A percentile compares a stretch with the other conserved stretches of the same genome.
Conservation (phyloP, 2,888 invertebrate genomes). For the Drosophila demipolita region DNA sequence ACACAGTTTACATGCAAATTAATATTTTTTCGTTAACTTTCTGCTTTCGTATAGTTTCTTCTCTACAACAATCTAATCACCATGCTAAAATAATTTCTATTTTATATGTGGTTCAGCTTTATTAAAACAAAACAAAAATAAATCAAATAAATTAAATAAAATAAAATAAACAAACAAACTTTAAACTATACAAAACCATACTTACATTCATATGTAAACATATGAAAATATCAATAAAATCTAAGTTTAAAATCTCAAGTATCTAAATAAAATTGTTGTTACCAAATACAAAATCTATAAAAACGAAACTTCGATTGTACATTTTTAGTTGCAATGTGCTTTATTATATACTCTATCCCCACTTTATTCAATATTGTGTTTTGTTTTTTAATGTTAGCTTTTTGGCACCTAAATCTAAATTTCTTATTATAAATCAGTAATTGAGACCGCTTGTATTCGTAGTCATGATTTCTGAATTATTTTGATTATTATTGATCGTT, state of each 20-base stretch:
- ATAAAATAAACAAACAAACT: constrained; percentile 35
- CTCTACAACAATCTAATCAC: constrained; percentile 75
- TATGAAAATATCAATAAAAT: constrained; percentile 42
- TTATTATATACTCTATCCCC: constrained; percentile 1
- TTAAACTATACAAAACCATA: constrained; percentile 48
- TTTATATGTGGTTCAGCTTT: constrained; percentile 86
- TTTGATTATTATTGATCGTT: constrained; percentile 8
- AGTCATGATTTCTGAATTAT: constrained; percentile 14
- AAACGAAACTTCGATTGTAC: constrained; percentile 14
- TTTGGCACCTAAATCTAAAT: constrained; percentile 10
- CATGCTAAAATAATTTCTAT: constrained; percentile 85
- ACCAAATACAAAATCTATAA: constrained; percentile 12
- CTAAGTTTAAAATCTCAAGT: constrained; percentile 32
- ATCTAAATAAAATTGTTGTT: constrained; percentile 31
- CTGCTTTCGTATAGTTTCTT: constrained; percentile 49
- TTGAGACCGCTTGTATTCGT: constrained; percentile 25
- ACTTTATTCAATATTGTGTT: constrained; percentile 14
- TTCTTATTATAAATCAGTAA: neutral
- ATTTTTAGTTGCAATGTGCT: constrained; percentile 37
- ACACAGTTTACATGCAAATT: constrained; percentile 28
- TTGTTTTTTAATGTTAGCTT: constrained; percentile 11
- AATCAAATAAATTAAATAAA: constrained; percentile 31
- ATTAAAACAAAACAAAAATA: constrained; percentile 65
- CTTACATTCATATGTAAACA: constrained; percentile 36
- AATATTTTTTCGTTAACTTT: constrained; percentile 38